phyloP scores from a whole-genome alignment of 1,140 invertebrate species.

The Heliconius eleuchia region DNA sequence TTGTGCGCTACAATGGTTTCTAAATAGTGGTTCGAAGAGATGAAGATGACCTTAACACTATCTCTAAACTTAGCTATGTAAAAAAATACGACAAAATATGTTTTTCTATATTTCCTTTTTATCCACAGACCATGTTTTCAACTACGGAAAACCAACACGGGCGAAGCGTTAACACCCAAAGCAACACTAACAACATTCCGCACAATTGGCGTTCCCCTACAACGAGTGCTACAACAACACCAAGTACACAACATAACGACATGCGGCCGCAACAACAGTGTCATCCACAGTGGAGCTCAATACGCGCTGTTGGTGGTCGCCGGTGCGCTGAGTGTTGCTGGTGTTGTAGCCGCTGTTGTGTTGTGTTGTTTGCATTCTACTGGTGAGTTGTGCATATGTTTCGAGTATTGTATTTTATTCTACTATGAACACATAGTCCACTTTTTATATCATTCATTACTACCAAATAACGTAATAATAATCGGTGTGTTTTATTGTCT shows the following conservation, averaged over 20 bases:
- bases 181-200: conserved; percentile 63
- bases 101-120: neutral
- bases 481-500: too few relatives aligned
- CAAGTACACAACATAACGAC: conserved; percentile 18
- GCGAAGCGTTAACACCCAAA: conserved; percentile 62
- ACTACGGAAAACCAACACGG: conserved; percentile 60
- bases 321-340: conserved; percentile 55
- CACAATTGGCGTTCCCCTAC: conserved; percentile 55
- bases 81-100: too few relatives aligned
- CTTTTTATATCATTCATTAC: too few relatives aligned
- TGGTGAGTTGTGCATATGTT: conserved; percentile 10
- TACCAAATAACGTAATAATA: too few relatives aligned
- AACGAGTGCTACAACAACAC: conserved; percentile 55
- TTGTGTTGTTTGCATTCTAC: conserved; percentile 63
- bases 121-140: conserved; percentile 67
- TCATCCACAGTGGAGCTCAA: conserved; percentile 44
- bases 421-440: too few relatives aligned
- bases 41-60: too few relatives aligned
- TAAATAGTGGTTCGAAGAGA: too few relatives aligned
- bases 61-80: too few relatives aligned
- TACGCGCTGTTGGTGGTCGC: conserved; percentile 58
- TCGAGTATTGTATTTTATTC: too few relatives aligned
- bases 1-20: too few relatives aligned
- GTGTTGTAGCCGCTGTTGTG: conserved; percentile 51
- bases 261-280: conserved; percentile 24